Percentiles rank a stretch among this genome's conserved stretches.
These are phyloP conservation scores for Drosophila oshimai DNA, from an alignment of 1,140 invertebrate species.

Conservation along the genomic window DNA sequence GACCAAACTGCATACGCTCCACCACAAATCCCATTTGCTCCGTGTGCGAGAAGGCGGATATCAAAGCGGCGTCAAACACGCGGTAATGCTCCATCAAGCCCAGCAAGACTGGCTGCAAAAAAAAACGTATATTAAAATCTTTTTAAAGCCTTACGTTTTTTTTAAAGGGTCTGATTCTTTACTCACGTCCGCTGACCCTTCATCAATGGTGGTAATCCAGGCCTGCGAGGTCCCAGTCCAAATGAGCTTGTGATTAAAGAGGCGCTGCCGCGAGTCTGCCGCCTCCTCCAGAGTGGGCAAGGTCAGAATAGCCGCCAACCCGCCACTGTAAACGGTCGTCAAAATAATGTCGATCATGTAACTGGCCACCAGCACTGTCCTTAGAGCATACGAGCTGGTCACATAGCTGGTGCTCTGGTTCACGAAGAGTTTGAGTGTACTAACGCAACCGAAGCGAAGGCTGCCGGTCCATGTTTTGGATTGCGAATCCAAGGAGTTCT, in stretches of 20 bases:
- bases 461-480: constrained; percentile 16
- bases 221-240: constrained; percentile 62
- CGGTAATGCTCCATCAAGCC: constrained; percentile 47
- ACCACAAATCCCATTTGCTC: constrained; percentile 72
- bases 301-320: constrained; percentile 65
- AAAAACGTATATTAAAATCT: too few species aligned
- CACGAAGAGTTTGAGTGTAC: constrained; percentile 64
- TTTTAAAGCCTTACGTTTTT: too few species aligned
- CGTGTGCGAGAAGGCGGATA: constrained; percentile 42
- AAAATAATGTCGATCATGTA: constrained; percentile 76
- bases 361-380: constrained; percentile 58
- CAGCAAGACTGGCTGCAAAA: constrained; percentile 42
- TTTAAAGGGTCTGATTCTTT: too few species aligned
- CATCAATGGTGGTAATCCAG: constrained; percentile 53
- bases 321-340: constrained; percentile 72
- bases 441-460: constrained; percentile 55
- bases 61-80: constrained; percentile 29
- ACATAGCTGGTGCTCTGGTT: constrained; percentile 69
- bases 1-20: constrained; percentile 67
- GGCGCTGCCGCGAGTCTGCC: constrained; percentile 64
- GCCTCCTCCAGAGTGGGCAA: constrained; percentile 71
- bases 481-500: neutral
- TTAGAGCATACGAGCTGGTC: constrained; percentile 45
- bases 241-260: constrained; percentile 54
- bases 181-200: constrained; percentile 47